Base-by-base conservation (phyloP, 2,888 invertebrate genomes). In the Synanthedon tipuliformis region DNA sequence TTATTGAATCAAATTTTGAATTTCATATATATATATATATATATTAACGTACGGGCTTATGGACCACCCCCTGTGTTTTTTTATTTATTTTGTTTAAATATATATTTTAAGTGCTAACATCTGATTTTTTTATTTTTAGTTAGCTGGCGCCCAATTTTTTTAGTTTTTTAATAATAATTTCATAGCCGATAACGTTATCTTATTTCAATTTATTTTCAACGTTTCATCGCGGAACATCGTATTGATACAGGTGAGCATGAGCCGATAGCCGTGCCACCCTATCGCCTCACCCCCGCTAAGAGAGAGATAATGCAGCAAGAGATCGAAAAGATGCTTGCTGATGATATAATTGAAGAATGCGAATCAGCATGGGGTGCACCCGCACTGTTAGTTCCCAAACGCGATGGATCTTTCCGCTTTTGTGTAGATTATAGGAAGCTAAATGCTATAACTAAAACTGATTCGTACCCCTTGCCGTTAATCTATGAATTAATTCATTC, bases 341-440 rank as follows among this genome's bases (percentile, higher is more conserved):
- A 55, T 5, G 57, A 59, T 3, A 60, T 74, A 0, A 70, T 74
- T 4, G 71, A 73, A 15, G 69, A 72, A 51, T 64, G 50, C 23
- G 50, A 50, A 13, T 50, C 50, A 4, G 63, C 62, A 1, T 75
- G 69, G 71, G 62, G 69, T 1, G 59, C 72, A 0, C 56, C 57
- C 3, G 61, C 57, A 1, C 61, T 68, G 1, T 34, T 69, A 23
- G 62, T 68, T 0, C 54, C 57, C 1, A 69, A 71, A 54, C 62
- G 62, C 27, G 54, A 69, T 51, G 66, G 63, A 0, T 52, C 53
- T 0, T 34, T 58, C 1, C 48, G 69, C 4, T 52, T 71, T 0
- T 70, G 67, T 34, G 52, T 69, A 0, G 70, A 69, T 40, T 73
- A 69, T 50, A 54, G 69, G 0, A 59, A 62, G 10, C 52, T 73